Evolutionary conservation across 2,888 invertebrate species (phyloP).

Genomic region (Erebia ligea): DNA sequence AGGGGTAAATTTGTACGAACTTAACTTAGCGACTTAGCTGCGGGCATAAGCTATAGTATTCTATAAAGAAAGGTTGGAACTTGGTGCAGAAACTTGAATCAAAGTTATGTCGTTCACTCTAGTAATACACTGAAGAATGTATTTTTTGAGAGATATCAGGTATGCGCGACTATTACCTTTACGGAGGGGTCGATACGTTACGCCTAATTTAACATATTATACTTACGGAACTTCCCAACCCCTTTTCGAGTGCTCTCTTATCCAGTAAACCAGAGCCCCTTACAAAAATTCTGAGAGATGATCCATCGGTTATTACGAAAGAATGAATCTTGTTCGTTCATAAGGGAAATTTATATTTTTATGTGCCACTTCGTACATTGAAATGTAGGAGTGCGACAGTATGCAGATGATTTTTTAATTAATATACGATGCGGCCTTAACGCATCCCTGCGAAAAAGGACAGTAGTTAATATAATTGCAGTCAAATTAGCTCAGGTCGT

Average conservation of each 20-base stretch:
- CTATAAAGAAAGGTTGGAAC: background rate
- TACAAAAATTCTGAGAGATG: conserved; percentile 70
- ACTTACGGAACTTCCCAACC: conserved; percentile 56
- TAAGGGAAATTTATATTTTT: too few relatives aligned
- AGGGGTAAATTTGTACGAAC: too few relatives aligned
- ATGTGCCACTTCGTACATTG: too few relatives aligned
- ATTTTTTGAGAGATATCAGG: conserved; percentile 61
- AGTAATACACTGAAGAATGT: conserved; percentile 66
- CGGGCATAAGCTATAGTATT: background rate
- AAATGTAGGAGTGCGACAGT: too few relatives aligned
- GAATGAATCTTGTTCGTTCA: background rate
- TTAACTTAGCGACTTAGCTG: too few relatives aligned
- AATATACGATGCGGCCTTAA: too few relatives aligned
- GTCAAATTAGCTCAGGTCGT: too few relatives aligned
- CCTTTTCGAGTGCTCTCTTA: conserved; percentile 70
- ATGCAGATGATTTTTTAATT: too few relatives aligned
- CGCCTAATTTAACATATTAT: conserved; percentile 67
- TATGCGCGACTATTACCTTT: conserved; percentile 53
- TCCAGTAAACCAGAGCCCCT: conserved; percentile 78
- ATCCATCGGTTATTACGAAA: background rate
- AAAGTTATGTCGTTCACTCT: background rate
- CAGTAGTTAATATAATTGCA: too few relatives aligned
- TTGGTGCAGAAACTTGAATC: background rate
- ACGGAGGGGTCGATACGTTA: conserved; percentile 61
- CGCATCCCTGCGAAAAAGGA: too few relatives aligned